phyloP scores from a whole-genome alignment of 2,113 vertebrate genomes.

The Aphelocoma coerulescens region DNA sequence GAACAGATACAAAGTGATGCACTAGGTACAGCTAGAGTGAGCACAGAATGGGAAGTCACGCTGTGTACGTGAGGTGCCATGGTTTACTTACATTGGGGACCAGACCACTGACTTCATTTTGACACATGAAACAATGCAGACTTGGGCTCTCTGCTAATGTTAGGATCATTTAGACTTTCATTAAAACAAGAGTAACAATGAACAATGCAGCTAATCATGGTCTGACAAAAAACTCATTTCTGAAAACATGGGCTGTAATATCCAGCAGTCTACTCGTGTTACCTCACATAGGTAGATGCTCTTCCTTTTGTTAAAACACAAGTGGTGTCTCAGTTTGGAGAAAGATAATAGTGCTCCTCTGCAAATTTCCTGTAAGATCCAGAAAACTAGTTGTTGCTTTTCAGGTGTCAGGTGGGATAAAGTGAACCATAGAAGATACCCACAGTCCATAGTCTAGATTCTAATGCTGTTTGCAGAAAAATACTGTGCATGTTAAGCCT shows the following conservation, averaged over 20 bases:
- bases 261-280: fast-evolving
- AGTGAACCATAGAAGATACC: background rate
- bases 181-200: background rate
- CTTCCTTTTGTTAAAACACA: background rate
- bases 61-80: fast-evolving
- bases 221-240: background rate
- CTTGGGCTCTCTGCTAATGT: background rate
- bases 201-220: background rate
- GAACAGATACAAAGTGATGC: background rate
- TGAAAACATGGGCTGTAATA: background rate
- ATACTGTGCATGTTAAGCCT: background rate
- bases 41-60: background rate
- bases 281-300: background rate
- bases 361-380: background rate
- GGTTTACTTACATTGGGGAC: background rate
- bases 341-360: background rate
- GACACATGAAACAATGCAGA: background rate
- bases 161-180: background rate
- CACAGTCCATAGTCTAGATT: background rate
- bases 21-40: background rate
- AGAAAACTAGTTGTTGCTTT: background rate
- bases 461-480: background rate
- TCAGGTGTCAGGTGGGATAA: background rate
- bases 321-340: background rate
- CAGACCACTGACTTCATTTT: background rate